Conservation (phyloP, 2,888 invertebrate genomes). For the Tridacna crocea region DNA sequence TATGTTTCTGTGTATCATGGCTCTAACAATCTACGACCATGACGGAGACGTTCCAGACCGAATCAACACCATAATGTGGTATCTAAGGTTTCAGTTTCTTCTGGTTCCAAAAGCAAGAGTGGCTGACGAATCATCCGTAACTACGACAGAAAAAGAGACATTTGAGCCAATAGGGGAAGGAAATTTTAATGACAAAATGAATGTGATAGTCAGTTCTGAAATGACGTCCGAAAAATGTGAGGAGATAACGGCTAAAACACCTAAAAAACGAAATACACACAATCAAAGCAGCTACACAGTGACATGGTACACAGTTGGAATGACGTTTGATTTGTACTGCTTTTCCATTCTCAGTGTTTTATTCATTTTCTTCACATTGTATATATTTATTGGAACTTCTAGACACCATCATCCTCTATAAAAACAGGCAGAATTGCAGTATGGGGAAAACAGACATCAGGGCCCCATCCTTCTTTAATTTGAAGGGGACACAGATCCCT, state of each 20-base stretch:
- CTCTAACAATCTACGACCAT: constrained; percentile 42
- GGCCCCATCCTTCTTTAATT: no score
- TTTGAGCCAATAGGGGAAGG: not conserved
- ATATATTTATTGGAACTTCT: no score
- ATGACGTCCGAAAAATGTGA: no score
- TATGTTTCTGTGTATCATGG: constrained; percentile 39
- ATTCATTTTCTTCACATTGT: not conserved
- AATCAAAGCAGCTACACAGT: not conserved
- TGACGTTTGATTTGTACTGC: constrained; percentile 40
- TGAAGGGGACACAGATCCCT: no score
- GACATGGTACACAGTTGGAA: constrained; percentile 42
- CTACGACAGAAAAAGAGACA: not conserved
- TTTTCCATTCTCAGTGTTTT: constrained; percentile 8
- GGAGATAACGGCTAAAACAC: not conserved
- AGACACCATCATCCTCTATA: no score
- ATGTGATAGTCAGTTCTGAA: not conserved
- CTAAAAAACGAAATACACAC: not conserved
- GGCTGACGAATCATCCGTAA: not conserved
- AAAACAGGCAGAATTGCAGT: no score
- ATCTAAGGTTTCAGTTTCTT: not conserved
- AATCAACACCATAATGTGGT: constrained; percentile 12
- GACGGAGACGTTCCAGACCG: constrained; percentile 15
- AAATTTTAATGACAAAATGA: not conserved
- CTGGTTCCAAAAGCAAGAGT: not conserved
- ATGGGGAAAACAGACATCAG: no score